Conservation (phyloP, 2,113 vertebrate species). For the Phrynosoma platyrhinos region DNA sequence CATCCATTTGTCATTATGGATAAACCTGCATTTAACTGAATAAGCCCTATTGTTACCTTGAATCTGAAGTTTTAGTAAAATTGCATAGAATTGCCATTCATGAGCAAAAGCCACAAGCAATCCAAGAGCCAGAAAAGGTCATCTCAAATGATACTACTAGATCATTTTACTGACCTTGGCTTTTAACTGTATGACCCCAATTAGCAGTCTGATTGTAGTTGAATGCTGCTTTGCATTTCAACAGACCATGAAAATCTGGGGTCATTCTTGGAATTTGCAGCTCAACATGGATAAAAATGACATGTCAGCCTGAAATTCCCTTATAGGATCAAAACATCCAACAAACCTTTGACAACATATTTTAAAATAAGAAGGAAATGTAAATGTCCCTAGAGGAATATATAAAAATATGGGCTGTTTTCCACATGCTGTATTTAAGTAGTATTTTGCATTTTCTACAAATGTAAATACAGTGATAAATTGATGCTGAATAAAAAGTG, state of each 20-base stretch:
- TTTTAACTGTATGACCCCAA: constrained; percentile 38
- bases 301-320: neutral
- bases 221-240: neutral
- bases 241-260: neutral
- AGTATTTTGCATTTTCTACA: neutral
- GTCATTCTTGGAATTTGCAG: neutral
- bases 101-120: neutral
- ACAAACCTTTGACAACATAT: constrained; percentile 51
- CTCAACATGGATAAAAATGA: constrained; percentile 47
- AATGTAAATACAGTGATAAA: neutral
- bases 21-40: neutral
- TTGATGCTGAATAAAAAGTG: neutral
- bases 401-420: constrained; percentile 36
- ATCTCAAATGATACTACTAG: constrained; percentile 12
- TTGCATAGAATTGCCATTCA: neutral
- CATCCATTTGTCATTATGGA: neutral
- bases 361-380: constrained; percentile 60
- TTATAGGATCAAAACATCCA: constrained; percentile 10
- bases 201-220: constrained; percentile 16
- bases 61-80: constrained; percentile 24
- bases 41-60: neutral
- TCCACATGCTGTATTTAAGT: constrained; percentile 33
- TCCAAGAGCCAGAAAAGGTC: neutral
- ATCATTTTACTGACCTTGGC: neutral
- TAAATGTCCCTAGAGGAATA: constrained; percentile 42